Evolutionary conservation across 2,113 vertebrate genomes (phyloP), one percentile per base, ranked within the genome.

Genomic region (Corythoichthys intestinalis): DNA sequence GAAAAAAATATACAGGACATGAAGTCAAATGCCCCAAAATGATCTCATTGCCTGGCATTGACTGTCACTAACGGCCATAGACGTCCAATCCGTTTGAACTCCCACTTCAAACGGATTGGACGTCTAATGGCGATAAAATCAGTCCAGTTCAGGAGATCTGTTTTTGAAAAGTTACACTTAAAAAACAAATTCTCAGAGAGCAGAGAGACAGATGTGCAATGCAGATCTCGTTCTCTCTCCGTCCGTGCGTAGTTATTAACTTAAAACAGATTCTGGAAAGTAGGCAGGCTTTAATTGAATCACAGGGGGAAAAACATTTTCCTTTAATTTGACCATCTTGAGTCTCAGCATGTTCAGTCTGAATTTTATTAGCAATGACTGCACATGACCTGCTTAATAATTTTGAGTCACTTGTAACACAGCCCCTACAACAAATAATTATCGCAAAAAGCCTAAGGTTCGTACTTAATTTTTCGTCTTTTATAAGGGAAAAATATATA

Each of bases 281-380:
- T 84, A 80, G 81, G 73, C 64, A 67, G 4, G 68, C 62, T 80
- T 85, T 85, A 89, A 85, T 80, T 83, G 66, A 86, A 83, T 81
- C 75, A 76, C 50, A 75, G 70, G 12, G 56, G 20, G 53, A 3
- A 10, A 67, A 66, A 74, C 34, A 58, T 35, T 52, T 89, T 39
- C 50, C 85, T 84, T 83, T 75, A 83, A 81, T 81, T 82, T 74
- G 65, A 75, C 84, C 77, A 86, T 80, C 80, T 83, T 50, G 52
- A 85, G 73, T 83, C 75, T 79, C 73, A 69, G 70, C 80, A 82
- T 84, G 84, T 84, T 70, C 49, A 4, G 59, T 75, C 58, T 71
- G 75, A 85, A 86, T 82, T 70, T 73, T 67, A 84, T 86, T 80
- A 83, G 79, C 37, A 70, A 65, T 54, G 66, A 78, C 61, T 46